Evolutionary conservation across 2,888 invertebrate genomes (phyloP).

Genomic region (Orthosia gothica): DNA sequence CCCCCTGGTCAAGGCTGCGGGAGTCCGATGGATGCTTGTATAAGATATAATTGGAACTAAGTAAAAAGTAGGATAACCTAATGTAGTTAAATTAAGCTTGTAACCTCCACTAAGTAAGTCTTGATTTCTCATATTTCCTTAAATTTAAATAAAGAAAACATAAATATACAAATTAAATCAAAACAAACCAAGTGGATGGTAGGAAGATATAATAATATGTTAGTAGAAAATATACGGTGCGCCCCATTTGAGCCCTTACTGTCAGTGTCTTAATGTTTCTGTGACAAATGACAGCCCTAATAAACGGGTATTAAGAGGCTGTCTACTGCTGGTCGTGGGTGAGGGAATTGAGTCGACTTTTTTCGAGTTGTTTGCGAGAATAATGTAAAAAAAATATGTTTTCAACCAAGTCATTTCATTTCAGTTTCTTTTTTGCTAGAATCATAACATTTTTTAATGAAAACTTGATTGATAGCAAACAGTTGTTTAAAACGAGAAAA

Average conservation of each 20-base stretch:
- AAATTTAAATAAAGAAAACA: background rate
- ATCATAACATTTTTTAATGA: no score
- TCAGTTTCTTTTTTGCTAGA: no score
- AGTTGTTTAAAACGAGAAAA: no score
- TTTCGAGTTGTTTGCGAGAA: background rate
- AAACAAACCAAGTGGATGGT: conserved; percentile 24
- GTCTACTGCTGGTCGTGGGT: conserved; percentile 44
- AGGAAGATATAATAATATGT: conserved; percentile 5
- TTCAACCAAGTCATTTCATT: no score
- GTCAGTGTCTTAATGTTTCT: conserved; percentile 73
- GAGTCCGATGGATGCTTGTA: no score
- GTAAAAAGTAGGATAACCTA: no score
- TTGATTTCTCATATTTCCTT: background rate
- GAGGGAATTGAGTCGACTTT: background rate
- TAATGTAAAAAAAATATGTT: no score
- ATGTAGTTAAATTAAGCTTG: no score
- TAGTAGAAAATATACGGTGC: conserved; percentile 67
- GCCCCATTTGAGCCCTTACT: conserved; percentile 72
- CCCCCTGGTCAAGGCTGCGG: no score
- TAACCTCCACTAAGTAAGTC: no score
- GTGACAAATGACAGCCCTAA: conserved; percentile 75
- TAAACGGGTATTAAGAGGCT: conserved; percentile 70
- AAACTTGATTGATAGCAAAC: no score
- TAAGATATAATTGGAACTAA: no score
- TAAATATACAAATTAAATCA: conserved; percentile 17